A percentile compares a stretch with the other conserved stretches of the same genome.
phyloP scores from a whole-genome alignment of 1,140 invertebrate genomes.

The Metopolophium dirhodum region DNA sequence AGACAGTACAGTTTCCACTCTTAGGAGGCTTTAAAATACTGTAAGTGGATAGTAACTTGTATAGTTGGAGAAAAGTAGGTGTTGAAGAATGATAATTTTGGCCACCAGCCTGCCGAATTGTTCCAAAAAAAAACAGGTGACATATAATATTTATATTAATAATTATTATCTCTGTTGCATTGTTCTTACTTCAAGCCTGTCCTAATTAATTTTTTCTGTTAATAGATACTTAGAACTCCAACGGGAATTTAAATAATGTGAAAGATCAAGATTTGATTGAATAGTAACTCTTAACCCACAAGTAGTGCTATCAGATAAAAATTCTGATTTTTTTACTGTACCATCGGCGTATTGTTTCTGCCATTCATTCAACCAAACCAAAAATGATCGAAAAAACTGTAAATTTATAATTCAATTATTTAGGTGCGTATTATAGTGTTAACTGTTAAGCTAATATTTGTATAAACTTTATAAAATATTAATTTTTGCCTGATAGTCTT shows the following conservation, averaged over 20 bases:
- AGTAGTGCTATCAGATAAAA: not conserved
- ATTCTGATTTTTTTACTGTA: not conserved
- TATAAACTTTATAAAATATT: too few relatives aligned
- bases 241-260: not conserved
- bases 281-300: not conserved
- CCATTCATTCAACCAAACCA: not conserved
- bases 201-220: constrained; percentile 12
- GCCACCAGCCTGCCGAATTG: not conserved
- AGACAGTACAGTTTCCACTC: not conserved
- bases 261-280: not conserved
- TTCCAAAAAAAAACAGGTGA: not conserved
- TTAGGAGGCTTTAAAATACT: not conserved
- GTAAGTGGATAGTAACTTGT: not conserved
- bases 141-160: too few relatives aligned
- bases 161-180: not conserved
- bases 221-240: constrained; percentile 11
- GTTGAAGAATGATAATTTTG: not conserved
- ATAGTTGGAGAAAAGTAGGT: not conserved
- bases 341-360: not conserved
- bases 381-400: too few relatives aligned
- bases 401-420: too few relatives aligned
- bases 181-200: constrained; percentile 9
- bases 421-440: too few relatives aligned
- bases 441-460: too few relatives aligned
- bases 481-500: too few relatives aligned